Percentiles rank a stretch among this genome's conserved stretches.
These are phyloP conservation scores for Neomorphus geoffroyi DNA, from an alignment of 2,797 vertebrate species.

Conservation along the genomic window DNA sequence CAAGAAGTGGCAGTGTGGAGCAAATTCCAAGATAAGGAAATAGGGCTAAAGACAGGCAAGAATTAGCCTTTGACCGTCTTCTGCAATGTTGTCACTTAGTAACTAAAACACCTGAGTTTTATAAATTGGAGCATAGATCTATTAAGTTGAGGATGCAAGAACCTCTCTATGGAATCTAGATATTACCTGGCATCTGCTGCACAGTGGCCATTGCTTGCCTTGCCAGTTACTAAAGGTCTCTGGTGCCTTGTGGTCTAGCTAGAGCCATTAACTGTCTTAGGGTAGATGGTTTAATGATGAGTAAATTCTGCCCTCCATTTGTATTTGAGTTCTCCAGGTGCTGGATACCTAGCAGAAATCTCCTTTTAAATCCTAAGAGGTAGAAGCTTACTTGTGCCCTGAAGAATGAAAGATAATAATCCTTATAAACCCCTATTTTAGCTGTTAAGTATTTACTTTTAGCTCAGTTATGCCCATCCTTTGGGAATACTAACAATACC, in stretches of 20 bases:
- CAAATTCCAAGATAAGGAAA: constrained; percentile 14
- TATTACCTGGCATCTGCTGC: not conserved
- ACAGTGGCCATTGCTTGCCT: not conserved
- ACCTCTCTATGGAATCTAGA: not conserved
- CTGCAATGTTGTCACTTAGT: not conserved
- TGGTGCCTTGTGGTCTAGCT: not conserved
- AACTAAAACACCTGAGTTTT: not conserved
- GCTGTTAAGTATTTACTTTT: constrained; percentile 38
- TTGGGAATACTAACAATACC: not conserved
- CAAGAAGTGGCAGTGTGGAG: not conserved
- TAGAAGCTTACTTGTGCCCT: not conserved
- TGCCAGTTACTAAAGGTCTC: not conserved
- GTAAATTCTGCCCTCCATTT: not conserved
- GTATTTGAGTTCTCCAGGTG: not conserved
- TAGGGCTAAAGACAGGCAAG: not conserved
- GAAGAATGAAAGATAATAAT: constrained; percentile 1
- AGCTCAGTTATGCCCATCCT: not conserved
- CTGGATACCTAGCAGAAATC: constrained; percentile 11
- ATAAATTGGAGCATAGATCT: not conserved
- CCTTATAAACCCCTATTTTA: constrained; percentile 5
- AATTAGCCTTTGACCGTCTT: not conserved
- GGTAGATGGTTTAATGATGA: not conserved
- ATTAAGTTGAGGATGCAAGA: not conserved
- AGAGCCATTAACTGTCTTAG: not conserved
- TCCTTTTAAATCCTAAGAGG: not conserved